Base-by-base conservation (phyloP, 2,888 invertebrate species). In the Elmis aenea region DNA sequence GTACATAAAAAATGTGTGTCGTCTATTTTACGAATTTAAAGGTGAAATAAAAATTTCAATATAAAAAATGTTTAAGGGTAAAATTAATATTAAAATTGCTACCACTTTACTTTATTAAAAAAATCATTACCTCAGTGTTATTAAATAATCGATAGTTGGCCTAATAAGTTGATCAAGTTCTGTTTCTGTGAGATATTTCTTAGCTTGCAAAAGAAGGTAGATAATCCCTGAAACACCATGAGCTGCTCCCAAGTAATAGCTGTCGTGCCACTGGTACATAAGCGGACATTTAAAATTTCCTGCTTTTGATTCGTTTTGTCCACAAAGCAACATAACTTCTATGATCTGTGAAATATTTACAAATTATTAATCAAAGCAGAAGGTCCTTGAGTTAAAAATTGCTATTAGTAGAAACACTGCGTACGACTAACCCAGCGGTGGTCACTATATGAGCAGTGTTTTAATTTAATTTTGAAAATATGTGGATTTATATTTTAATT, bases 201-300 rank as follows among this genome's bases (percentile, higher is more conserved):
- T 56, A 58, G 85, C 87, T 75, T 85, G 83, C 48, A 93, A 67
- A n/a, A 94, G 66, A 42, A 86, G 70, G 59, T 84, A 88, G 11
- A 91, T 65, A 57, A 95, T 92, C 3, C 93, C 93, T 42, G 83
- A 79, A 48, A 88, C 68, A 11, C 93, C 93, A 70, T 92, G 91
- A 26, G 93, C 93, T 23, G 86, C 92, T 10, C 94, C 93, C 29
- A 89, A 69, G 61, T 94, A 94, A 58, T 83, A 74, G 60, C 82
- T 85, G 21, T 81, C 82, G 67, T 93, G 91, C 91, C 92, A 94
- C 55, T 81, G 74, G 69, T 83, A 94, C 75, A 87, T 78, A 22
- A 93, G 69, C 1, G 89, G 85, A 45, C 76, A 73, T 23, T 72
- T 68, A 26, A 70, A 70, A 45, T 71, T 72, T 49, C 73, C 69